A percentile compares a stretch with the other conserved stretches of the same genome.
These are phyloP conservation scores for Ophonus ardosiacus DNA, from an alignment of 2,888 invertebrate genomes.

Conservation along the genomic window DNA sequence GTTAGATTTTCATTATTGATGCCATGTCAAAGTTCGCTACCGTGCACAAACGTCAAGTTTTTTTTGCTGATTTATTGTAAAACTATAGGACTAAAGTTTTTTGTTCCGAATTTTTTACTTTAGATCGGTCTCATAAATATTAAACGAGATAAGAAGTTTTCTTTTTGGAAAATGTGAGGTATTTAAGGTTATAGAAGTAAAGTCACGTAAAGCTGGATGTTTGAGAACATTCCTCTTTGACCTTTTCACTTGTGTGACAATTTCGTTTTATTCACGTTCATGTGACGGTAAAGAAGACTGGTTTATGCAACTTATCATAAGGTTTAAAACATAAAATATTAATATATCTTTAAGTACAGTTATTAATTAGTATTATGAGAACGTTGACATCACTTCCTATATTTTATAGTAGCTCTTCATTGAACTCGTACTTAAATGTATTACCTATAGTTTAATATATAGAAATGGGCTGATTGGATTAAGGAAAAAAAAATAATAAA, in stretches of 20 bases:
- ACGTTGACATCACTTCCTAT: not conserved
- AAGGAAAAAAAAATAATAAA: too few relatives aligned
- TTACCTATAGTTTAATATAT: too few relatives aligned
- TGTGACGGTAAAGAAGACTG: not conserved
- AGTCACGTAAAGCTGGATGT: constrained; percentile 12
- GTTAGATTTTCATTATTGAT: constrained; percentile 29
- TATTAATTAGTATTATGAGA: not conserved
- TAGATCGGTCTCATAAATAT: constrained; percentile 17
- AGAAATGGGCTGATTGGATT: too few relatives aligned
- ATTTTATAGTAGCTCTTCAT: too few relatives aligned
- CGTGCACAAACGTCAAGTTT: not conserved
- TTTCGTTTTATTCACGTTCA: not conserved
- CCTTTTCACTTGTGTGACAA: not conserved
- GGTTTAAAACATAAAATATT: not conserved
- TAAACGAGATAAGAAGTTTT: constrained; percentile 38
- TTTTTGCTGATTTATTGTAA: constrained; percentile 30
- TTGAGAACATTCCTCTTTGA: constrained; percentile 1
- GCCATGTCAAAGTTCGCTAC: constrained; percentile 23
- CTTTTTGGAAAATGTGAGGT: constrained; percentile 21
- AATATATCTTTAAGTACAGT: not conserved
- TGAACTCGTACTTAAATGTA: too few relatives aligned
- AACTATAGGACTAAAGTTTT: constrained; percentile 10
- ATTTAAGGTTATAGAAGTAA: not conserved
- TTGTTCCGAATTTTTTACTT: not conserved
- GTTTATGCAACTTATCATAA: not conserved